phyloP scores from a whole-genome alignment of 2,888 invertebrate genomes.

The Ferdinandea cuprea region DNA sequence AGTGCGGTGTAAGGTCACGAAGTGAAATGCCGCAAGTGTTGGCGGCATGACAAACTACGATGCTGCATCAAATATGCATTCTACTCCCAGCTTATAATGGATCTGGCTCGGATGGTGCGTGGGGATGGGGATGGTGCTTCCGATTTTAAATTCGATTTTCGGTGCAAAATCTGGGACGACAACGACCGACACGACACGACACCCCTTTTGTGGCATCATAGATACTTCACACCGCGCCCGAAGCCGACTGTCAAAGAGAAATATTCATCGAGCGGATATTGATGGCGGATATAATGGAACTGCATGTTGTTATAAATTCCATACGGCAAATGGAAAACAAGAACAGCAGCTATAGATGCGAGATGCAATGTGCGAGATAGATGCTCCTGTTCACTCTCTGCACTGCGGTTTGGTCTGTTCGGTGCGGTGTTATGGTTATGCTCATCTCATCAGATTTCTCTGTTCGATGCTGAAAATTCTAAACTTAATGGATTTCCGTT shows the following conservation, averaged over 20 bases:
- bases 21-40: slow-evolving; percentile 47
- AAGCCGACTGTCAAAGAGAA: slow-evolving; percentile 66
- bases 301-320: slow-evolving; percentile 71
- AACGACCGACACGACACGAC: too few species aligned
- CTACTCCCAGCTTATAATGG: slow-evolving; percentile 28
- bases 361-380: not conserved
- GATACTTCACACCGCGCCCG: not conserved
- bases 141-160: slow-evolving; percentile 55
- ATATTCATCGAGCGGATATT: slow-evolving; percentile 74
- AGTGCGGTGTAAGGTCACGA: not conserved
- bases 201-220: not conserved
- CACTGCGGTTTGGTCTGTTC: slow-evolving; percentile 38
- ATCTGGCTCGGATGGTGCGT: slow-evolving; percentile 28
- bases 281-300: slow-evolving; percentile 72
- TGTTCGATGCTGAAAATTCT: slow-evolving; percentile 56
- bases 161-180: slow-evolving; percentile 5
- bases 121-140: slow-evolving; percentile 15
- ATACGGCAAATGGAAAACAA: slow-evolving; percentile 54
- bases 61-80: slow-evolving; percentile 41
- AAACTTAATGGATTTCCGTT: slow-evolving; percentile 72
- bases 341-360: not conserved
- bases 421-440: slow-evolving; percentile 8
- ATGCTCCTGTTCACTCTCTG: slow-evolving; percentile 32
- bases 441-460: slow-evolving; percentile 24
- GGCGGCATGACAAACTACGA: slow-evolving; percentile 31